Percentiles rank a stretch among this genome's conserved stretches.
Conservation (phyloP, 1,140 invertebrate genomes). For the Brachionus rubens region DNA sequence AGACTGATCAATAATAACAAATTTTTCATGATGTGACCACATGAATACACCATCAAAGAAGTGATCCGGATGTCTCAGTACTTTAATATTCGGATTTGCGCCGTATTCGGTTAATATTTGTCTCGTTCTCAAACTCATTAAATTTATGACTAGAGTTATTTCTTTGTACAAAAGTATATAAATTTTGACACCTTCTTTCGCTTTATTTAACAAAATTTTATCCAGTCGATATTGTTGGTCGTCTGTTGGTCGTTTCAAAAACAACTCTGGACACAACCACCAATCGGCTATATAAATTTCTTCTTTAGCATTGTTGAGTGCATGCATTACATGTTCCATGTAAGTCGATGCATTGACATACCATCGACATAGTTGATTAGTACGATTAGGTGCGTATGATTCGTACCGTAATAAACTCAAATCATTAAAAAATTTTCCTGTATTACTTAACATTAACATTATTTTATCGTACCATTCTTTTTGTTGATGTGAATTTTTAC, state of each 20-base stretch:
- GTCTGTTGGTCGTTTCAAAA: slow-evolving; percentile 74
- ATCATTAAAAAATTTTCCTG: slow-evolving; percentile 25
- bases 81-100: slow-evolving; percentile 51
- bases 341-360: slow-evolving; percentile 83
- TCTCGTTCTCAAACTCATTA: slow-evolving; percentile 84
- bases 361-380: slow-evolving; percentile 3
- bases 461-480: slow-evolving; percentile 41
- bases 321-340: slow-evolving; percentile 82
- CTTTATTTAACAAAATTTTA: slow-evolving; percentile 78
- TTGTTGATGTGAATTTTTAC: slow-evolving; percentile 29
- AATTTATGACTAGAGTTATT: slow-evolving; percentile 87
- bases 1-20: slow-evolving; percentile 89
- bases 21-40: slow-evolving; percentile 98
- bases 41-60: slow-evolving; percentile 76
- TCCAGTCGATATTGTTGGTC: slow-evolving; percentile 77
- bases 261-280: slow-evolving; percentile 90
- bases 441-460: slow-evolving; percentile 17
- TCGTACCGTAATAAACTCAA: not conserved
- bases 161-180: slow-evolving; percentile 94
- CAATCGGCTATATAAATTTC: slow-evolving; percentile 95
- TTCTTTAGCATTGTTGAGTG: slow-evolving; percentile 78
- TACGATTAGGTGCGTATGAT: slow-evolving; percentile 35
- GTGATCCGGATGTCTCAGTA: slow-evolving; percentile 87
- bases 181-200: slow-evolving; percentile 76
- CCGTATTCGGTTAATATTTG: slow-evolving; percentile 58